These are phyloP conservation scores for Phthorimaea operculella DNA, from an alignment of 1,140 invertebrate genomes.

Conservation along the genomic window DNA sequence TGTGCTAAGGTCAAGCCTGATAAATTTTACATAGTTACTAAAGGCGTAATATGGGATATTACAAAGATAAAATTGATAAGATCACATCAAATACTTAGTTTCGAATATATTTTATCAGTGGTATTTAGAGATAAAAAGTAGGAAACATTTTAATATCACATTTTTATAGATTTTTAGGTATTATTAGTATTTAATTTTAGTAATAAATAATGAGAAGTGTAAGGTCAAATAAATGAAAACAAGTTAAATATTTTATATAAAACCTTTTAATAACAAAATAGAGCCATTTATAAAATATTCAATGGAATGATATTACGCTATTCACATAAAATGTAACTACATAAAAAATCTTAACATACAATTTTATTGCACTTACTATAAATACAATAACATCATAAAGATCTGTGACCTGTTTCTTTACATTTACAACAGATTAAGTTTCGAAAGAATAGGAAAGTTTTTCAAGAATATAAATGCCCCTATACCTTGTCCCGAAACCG, in stretches of 20 bases:
- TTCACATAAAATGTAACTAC: not conserved
- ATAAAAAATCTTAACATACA: slow-evolving; percentile 1
- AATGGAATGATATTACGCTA: slow-evolving; percentile 1
- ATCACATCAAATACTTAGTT: too few relatives aligned
- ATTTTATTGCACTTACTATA: slow-evolving; percentile 2
- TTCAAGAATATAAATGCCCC: not conserved
- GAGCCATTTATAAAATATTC: slow-evolving; percentile 20
- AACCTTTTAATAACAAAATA: slow-evolving; percentile 39
- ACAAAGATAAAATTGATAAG: too few relatives aligned
- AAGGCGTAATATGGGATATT: too few relatives aligned
- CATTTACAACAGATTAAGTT: not conserved
- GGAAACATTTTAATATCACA: too few relatives aligned
- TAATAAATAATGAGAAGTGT: too few relatives aligned
- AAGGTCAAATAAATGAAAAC: not conserved
- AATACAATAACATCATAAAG: not conserved
- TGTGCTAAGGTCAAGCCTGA: too few relatives aligned
- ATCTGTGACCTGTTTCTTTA: not conserved
- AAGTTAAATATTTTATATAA: slow-evolving; percentile 7
- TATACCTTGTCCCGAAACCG: not conserved
- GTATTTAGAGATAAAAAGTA: too few relatives aligned
- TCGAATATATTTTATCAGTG: too few relatives aligned
- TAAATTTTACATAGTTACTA: too few relatives aligned
- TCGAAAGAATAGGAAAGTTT: not conserved
- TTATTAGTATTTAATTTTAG: too few relatives aligned
- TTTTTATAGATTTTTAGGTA: too few relatives aligned